A percentile compares a stretch with the other conserved stretches of the same genome.
Conservation (phyloP, 2,888 invertebrate species). For the Pheosia tremula region DNA sequence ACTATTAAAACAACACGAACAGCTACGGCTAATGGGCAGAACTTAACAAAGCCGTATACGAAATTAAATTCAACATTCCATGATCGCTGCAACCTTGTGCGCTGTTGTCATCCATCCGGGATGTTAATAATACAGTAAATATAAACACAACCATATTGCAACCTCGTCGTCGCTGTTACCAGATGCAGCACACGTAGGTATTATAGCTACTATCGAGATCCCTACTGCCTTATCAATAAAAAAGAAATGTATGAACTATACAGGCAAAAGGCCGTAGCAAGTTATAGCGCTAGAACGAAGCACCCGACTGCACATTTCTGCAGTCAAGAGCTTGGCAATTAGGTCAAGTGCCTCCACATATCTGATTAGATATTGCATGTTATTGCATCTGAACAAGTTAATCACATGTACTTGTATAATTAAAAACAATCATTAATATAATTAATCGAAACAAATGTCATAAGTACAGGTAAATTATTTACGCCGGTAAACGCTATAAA, state of each 20-base stretch:
- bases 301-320: background rate
- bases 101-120: conserved; percentile 47
- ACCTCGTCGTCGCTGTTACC: conserved; percentile 9
- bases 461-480: too few relatives aligned
- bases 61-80: conserved; percentile 22
- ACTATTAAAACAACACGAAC: background rate
- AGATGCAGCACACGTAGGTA: background rate
- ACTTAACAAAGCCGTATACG: conserved; percentile 9
- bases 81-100: conserved; percentile 41
- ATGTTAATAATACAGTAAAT: conserved; percentile 34
- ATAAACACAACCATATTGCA: conserved; percentile 5
- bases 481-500: background rate
- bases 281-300: too few relatives aligned
- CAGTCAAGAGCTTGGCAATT: background rate
- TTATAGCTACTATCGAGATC: too few relatives aligned
- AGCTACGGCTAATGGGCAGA: background rate
- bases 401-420: too few relatives aligned
- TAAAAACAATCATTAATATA: too few relatives aligned
- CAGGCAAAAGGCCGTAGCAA: too few relatives aligned
- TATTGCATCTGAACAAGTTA: background rate
- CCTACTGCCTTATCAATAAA: too few relatives aligned
- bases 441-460: too few relatives aligned
- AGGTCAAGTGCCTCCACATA: background rate
- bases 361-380: background rate
- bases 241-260: too few relatives aligned